Conservation (phyloP, 2,888 invertebrate species). For the Lithodes maja region DNA sequence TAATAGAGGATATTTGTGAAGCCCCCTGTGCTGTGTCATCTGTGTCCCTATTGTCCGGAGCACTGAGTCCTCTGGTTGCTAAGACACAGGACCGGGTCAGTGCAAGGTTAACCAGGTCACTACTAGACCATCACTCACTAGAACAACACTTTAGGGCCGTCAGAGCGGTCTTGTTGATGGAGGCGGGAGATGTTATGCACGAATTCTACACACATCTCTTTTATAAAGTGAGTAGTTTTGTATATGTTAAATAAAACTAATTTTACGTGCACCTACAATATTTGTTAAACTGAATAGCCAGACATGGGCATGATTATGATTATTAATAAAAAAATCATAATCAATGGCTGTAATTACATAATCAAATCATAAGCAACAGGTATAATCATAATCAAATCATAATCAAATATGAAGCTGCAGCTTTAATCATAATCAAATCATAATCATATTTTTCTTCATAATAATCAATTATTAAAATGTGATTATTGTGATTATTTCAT, state of each 20-base stretch:
- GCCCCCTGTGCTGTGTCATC: slow-evolving; percentile 42
- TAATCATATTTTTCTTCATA: too few species aligned
- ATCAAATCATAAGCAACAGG: too few species aligned
- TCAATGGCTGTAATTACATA: too few species aligned
- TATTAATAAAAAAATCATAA: too few species aligned
- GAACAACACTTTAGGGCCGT: slow-evolving; percentile 44
- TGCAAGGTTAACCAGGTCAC: slow-evolving; percentile 10
- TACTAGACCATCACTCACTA: slow-evolving; percentile 34
- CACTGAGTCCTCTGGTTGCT: slow-evolving; percentile 37
- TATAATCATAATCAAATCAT: too few species aligned
- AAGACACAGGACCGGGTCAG: slow-evolving; percentile 35
- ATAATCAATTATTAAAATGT: too few species aligned
- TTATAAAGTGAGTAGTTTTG: slow-evolving; percentile 47
- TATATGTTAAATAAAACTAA: too few species aligned
- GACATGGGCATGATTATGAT: too few species aligned
- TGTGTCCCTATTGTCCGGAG: slow-evolving; percentile 27
- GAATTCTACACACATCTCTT: slow-evolving; percentile 57
- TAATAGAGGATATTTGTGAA: slow-evolving; percentile 42
- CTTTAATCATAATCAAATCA: too few species aligned
- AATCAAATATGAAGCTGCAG: too few species aligned
- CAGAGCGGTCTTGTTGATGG: slow-evolving; percentile 47
- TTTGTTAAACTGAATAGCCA: too few species aligned
- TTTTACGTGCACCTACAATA: background rate
- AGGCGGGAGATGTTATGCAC: slow-evolving; percentile 62
- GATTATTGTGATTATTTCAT: too few species aligned